Conservation (phyloP, 2,888 invertebrate genomes). For the Sarcophaga subvicina region DNA sequence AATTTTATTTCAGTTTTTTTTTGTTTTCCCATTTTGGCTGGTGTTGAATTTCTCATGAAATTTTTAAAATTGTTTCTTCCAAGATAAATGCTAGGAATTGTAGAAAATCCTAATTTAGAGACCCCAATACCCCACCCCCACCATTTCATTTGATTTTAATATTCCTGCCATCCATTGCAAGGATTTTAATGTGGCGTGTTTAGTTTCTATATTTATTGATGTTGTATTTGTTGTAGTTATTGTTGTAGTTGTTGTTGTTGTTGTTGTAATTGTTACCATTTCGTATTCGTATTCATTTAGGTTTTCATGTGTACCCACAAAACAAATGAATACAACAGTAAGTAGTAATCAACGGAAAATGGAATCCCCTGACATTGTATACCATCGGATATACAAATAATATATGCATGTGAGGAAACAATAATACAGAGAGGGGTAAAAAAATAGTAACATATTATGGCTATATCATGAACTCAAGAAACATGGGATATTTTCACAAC, state of each 20-base stretch:
- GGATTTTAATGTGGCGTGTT: constrained; percentile 66
- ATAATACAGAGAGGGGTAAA: neutral
- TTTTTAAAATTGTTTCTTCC: constrained; percentile 16
- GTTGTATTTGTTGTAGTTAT: constrained; percentile 3
- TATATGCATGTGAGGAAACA: constrained; percentile 22
- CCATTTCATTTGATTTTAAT: too few relatives aligned
- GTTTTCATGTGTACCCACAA: constrained; percentile 58
- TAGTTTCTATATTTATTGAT: constrained; percentile 63
- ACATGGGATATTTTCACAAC: too few relatives aligned
- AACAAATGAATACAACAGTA: constrained; percentile 67
- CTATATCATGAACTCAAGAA: too few relatives aligned
- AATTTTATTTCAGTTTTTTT: constrained; percentile 33
- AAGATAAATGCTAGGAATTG: constrained; percentile 12
- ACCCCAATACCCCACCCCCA: neutral
- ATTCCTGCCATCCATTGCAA: neutral
- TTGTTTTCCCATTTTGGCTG: constrained; percentile 56
- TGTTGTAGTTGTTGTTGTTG: constrained; percentile 31
- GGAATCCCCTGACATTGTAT: constrained; percentile 4
- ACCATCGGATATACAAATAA: constrained; percentile 13
- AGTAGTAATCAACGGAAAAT: constrained; percentile 48
- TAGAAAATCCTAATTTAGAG: constrained; percentile 42
- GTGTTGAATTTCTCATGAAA: constrained; percentile 69
- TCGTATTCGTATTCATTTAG: constrained; percentile 54
- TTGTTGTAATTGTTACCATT: constrained; percentile 13
- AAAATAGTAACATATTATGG: neutral